These are phyloP conservation scores for Bombycilla garrulus DNA, from an alignment of 2,113 vertebrate genomes.

Conservation along the genomic window DNA sequence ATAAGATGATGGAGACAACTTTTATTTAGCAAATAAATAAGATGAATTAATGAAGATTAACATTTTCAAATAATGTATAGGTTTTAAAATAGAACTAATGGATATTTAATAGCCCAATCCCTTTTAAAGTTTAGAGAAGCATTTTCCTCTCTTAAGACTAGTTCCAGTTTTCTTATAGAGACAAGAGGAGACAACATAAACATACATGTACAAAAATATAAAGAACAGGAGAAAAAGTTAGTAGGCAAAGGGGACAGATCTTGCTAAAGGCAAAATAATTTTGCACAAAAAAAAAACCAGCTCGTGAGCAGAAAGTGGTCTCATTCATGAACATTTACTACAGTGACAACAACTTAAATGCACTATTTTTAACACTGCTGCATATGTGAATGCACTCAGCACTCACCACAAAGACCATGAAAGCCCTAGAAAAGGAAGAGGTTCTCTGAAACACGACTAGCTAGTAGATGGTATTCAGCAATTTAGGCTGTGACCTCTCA, in stretches of 20 bases:
- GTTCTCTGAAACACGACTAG: background rate
- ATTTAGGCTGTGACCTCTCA: background rate
- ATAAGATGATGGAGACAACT: background rate
- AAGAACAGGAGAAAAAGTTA: background rate
- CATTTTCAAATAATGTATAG: background rate
- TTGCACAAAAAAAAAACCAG: background rate
- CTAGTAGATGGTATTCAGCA: background rate
- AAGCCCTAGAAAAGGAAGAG: background rate
- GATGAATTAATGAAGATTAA: background rate
- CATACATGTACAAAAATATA: background rate
- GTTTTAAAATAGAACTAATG: background rate
- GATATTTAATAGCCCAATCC: background rate
- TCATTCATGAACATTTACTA: background rate
- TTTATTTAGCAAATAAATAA: background rate
- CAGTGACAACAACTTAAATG: background rate
- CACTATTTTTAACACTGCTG: background rate
- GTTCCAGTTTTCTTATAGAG: background rate
- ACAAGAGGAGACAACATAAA: background rate
- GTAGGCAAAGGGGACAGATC: background rate
- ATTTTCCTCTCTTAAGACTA: background rate
- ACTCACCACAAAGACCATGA: background rate
- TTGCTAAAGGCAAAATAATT: background rate
- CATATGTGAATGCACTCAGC: background rate
- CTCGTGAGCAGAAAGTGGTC: background rate
- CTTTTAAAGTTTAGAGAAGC: background rate